A percentile compares a stretch with the other conserved stretches of the same genome.
These are phyloP conservation scores for Thalassophryne amazonica DNA, from an alignment of 2,797 vertebrate species.

Conservation along the genomic window DNA sequence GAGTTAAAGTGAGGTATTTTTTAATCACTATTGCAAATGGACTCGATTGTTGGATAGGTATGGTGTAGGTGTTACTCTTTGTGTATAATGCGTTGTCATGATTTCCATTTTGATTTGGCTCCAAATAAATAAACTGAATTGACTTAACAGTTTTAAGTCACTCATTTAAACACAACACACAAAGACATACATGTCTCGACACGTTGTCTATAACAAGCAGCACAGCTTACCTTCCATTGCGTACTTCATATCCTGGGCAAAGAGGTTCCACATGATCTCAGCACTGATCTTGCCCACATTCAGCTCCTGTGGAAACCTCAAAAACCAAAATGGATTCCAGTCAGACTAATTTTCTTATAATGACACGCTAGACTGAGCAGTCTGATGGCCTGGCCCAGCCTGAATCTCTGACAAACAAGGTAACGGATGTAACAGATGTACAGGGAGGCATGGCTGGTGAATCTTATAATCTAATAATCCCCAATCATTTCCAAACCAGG, in stretches of 20 bases:
- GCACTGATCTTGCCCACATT: conserved; percentile 92
- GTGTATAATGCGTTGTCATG: no score
- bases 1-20: no score
- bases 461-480: conserved; percentile 49
- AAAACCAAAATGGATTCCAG: conserved; percentile 52
- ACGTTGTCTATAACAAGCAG: conserved; percentile 3
- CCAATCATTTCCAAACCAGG: conserved; percentile 14
- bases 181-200: not conserved
- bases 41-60: no score
- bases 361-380: conserved; percentile 30
- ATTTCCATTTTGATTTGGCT: no score
- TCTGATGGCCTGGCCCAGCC: conserved; percentile 34
- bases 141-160: no score
- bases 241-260: conserved; percentile 96
- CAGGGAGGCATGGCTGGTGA: conserved; percentile 26
- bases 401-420: conserved; percentile 37
- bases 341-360: conserved; percentile 53
- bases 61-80: no score
- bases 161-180: not conserved
- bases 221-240: conserved; percentile 92
- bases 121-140: no score
- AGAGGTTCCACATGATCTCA: conserved; percentile 93
- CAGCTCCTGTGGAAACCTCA: conserved; percentile 96
- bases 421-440: conserved; percentile 48
- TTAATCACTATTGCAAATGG: no score